These are phyloP conservation scores for Clamator glandarius DNA, from an alignment of 2,797 vertebrate species.

Conservation along the genomic window DNA sequence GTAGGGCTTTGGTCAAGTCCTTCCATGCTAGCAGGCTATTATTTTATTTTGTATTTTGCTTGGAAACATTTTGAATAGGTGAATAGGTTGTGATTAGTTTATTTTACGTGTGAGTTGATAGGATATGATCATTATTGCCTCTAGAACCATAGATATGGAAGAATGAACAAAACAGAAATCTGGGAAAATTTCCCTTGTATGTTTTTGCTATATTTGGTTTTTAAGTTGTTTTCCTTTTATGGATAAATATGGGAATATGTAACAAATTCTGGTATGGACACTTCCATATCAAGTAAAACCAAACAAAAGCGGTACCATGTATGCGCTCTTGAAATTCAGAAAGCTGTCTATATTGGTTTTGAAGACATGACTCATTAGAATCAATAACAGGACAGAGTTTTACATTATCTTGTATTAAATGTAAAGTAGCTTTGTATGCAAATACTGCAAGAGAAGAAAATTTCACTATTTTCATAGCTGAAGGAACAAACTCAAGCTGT, in stretches of 20 bases:
- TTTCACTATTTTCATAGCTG: background rate
- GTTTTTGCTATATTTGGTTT: background rate
- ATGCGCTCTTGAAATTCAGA: background rate
- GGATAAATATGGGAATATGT: background rate
- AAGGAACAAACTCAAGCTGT: background rate
- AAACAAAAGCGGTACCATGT: background rate
- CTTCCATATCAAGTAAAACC: background rate
- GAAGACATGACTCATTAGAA: background rate
- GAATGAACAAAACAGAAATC: background rate
- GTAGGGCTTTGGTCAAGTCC: background rate
- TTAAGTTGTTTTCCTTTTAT: background rate
- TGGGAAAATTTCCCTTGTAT: background rate
- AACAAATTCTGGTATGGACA: background rate
- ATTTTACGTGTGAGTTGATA: background rate
- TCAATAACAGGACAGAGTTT: background rate
- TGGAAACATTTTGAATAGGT: background rate
- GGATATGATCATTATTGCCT: background rate
- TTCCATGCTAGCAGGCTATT: background rate
- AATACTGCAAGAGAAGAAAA: background rate
- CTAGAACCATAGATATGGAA: background rate
- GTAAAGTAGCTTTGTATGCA: background rate
- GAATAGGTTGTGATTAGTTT: background rate
- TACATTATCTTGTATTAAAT: background rate
- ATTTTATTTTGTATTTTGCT: background rate
- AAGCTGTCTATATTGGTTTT: background rate